Conservation (phyloP, 2,888 invertebrate genomes). For the Taphrorychus bicolor region DNA sequence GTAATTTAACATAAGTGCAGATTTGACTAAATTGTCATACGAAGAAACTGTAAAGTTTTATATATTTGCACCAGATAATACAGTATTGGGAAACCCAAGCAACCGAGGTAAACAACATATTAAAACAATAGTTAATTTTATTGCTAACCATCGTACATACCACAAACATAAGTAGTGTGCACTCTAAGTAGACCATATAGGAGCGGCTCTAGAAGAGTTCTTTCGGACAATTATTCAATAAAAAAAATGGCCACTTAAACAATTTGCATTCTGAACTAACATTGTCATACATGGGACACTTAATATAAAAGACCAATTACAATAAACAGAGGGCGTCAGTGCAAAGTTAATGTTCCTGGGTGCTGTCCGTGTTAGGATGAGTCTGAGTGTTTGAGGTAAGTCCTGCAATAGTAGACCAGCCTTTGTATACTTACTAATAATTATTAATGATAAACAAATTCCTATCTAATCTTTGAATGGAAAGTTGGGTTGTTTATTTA, state of each 20-base stretch:
- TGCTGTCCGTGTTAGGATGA: background rate
- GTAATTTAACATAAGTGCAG: no score
- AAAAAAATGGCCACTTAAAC: conserved; percentile 22
- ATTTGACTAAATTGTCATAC: no score
- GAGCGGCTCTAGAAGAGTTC: conserved; percentile 15
- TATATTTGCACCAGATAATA: no score
- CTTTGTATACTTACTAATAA: background rate
- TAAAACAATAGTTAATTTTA: background rate
- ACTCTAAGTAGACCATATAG: conserved; percentile 6
- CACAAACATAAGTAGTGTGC: background rate
- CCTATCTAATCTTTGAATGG: no score
- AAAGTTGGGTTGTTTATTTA: no score
- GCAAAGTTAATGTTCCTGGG: conserved; percentile 5
- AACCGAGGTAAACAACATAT: background rate
- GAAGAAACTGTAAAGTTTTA: no score
- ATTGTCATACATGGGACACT: background rate
- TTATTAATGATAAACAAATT: no score
- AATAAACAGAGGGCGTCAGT: conserved; percentile 13
- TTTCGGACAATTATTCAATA: conserved; percentile 27
- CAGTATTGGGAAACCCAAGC: background rate
- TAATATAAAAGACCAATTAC: conserved; percentile 16
- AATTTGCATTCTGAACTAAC: conserved; percentile 19
- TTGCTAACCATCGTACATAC: background rate
- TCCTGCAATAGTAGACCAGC: background rate
- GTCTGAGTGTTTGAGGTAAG: background rate